Base-by-base conservation (phyloP, 2,797 vertebrate species). In the Ispidina picta region DNA sequence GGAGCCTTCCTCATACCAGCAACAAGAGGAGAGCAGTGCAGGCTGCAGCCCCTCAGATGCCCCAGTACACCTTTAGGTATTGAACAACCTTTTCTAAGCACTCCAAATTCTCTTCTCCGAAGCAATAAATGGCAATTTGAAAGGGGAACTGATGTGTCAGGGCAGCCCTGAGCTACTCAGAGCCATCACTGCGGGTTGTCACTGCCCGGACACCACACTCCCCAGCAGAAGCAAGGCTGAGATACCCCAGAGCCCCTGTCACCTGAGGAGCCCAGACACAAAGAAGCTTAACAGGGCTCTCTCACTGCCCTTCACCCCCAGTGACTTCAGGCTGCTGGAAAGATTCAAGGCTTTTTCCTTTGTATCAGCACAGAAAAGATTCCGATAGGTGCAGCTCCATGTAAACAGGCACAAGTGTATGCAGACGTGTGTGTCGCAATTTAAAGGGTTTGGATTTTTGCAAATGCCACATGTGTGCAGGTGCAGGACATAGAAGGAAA, bases 101-200 rank as follows among this genome's bases (percentile, higher is more conserved):
- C 60, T 83, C 44, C 66, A 29, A 43, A 66, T 49, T 54, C 56
- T 16, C 44, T 66, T 60, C 62, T 85, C 25, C 51, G 5, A 0
- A 35, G 68, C 23, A 66, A 56, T 56, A 52, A 0, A 0, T 1
- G 15, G 62, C 18, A 22, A 14, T 26, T n/a, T 58, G 37, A 11
- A 68, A 39, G 72, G 21, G 43, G 69, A 84, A 52, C 23, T 5
- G 3, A 9, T 26, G 29, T 7, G 2, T 23, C 55, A 18, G 70
- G 33, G 28, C 28, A 39, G 35, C 37, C 29, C 43, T 1, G 6
- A 81, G 48, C 23, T 70, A 54, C 86, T 77, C 69, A 54, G 71
- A 73, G 82, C 6, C 1, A 0, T 43, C 46, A 3, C 28, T 3
- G 0, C 3, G 3, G 33, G 48, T 5, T 25, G 71, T 26, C 6